Percentiles rank a stretch among this genome's conserved stretches.
Conservation (phyloP, 2,797 vertebrate genomes). For the Sebastes elongatus region DNA sequence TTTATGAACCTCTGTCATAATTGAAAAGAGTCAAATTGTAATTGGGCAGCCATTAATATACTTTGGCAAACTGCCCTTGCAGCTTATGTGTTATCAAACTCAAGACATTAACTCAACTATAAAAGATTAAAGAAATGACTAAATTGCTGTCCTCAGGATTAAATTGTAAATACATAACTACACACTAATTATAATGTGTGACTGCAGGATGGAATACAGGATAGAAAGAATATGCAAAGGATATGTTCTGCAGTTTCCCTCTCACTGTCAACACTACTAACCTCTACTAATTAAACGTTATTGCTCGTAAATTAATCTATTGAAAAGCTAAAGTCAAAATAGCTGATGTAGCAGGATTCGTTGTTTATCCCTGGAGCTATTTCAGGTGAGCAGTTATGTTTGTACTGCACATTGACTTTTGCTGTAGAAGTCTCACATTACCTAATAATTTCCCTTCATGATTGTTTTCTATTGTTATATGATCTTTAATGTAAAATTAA, state of each 20-base stretch:
- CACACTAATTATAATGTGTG: background rate
- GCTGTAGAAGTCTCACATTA: background rate
- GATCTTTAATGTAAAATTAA: background rate
- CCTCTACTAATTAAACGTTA: background rate
- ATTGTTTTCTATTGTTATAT: background rate
- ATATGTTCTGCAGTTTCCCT: background rate
- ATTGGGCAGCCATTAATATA: background rate
- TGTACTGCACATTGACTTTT: background rate
- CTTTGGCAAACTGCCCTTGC: background rate
- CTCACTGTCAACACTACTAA: background rate
- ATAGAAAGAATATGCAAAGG: background rate
- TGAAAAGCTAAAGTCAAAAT: background rate
- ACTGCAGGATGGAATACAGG: background rate
- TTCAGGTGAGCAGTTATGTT: background rate
- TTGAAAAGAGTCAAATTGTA: background rate
- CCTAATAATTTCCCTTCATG: background rate
- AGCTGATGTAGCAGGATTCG: slow-evolving; percentile 1
- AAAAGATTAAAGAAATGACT: background rate
- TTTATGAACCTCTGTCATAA: background rate
- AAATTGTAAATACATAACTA: background rate
- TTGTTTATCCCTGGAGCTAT: slow-evolving; percentile 4
- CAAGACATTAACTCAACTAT: background rate
- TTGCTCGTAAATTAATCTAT: background rate
- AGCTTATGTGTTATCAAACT: background rate
- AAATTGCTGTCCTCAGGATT: background rate